A percentile compares a stretch with the other conserved stretches of the same genome.
phyloP scores from a whole-genome alignment of 1,140 invertebrate genomes.

The Panonychus citri region DNA sequence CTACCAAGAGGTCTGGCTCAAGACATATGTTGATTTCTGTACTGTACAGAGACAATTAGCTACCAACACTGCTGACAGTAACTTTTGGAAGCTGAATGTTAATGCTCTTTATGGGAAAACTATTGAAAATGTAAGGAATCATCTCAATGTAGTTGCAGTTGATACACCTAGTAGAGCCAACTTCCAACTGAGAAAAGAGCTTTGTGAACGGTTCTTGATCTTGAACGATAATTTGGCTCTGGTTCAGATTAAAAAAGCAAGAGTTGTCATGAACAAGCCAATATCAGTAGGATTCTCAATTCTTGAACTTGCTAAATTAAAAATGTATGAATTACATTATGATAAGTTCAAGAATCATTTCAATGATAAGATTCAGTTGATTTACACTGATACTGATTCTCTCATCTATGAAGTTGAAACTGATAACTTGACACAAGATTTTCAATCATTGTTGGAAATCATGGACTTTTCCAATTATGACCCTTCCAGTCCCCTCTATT shows the following conservation, averaged over 20 bases:
- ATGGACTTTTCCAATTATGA: slow-evolving; percentile 13
- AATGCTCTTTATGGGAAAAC: slow-evolving; percentile 27
- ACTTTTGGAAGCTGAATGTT: slow-evolving; percentile 23
- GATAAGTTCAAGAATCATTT: no score
- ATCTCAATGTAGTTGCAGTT: neutral
- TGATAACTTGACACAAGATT: slow-evolving; percentile 12
- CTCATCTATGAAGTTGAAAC: slow-evolving; percentile 11
- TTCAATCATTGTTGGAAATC: slow-evolving; percentile 9
- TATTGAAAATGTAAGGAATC: slow-evolving; percentile 19
- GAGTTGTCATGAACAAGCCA: slow-evolving; percentile 14
- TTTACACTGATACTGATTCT: slow-evolving; percentile 12
- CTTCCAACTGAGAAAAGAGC: no score
- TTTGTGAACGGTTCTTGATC: no score
- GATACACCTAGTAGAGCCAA: no score
- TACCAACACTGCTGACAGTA: slow-evolving; percentile 17
- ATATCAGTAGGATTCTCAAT: slow-evolving; percentile 17
- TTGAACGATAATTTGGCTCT: no score
- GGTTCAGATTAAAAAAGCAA: slow-evolving; percentile 12
- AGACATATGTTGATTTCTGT: slow-evolving; percentile 25
- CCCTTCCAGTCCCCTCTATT: slow-evolving; percentile 6
- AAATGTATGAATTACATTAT: no score
- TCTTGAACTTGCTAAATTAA: slow-evolving; percentile 16
- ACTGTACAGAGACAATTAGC: slow-evolving; percentile 17
- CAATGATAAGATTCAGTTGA: no score
- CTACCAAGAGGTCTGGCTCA: slow-evolving; percentile 26